Percentiles rank a stretch among this genome's conserved stretches.
These are phyloP conservation scores for Lochmaea capreae DNA, from an alignment of 2,888 invertebrate genomes.

Conservation along the genomic window DNA sequence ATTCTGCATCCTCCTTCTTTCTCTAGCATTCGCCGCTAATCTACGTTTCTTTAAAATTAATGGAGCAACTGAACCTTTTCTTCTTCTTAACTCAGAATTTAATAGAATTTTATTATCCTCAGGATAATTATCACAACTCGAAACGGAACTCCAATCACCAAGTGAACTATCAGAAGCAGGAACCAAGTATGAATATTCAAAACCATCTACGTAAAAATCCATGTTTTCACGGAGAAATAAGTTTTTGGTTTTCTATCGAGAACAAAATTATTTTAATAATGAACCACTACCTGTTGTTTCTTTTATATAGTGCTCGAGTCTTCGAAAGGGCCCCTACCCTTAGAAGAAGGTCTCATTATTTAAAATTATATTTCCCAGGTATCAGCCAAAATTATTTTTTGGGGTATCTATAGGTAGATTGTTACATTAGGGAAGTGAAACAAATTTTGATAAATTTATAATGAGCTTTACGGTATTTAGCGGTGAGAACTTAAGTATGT, in stretches of 20 bases:
- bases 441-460: constrained; percentile 34
- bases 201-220: constrained; percentile 54
- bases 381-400: constrained; percentile 31
- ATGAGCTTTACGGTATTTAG: constrained; percentile 29
- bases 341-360: constrained; percentile 26
- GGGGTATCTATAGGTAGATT: constrained; percentile 23
- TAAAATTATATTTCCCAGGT: constrained; percentile 32
- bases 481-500: constrained; percentile 12
- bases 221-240: constrained; percentile 34
- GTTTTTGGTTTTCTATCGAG: constrained; percentile 19
- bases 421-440: constrained; percentile 28
- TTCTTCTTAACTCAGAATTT: constrained; percentile 52
- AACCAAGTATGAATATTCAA: constrained; percentile 60
- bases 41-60: constrained; percentile 84
- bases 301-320: constrained; percentile 49
- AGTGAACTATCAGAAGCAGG: constrained; percentile 43
- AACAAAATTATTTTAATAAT: constrained; percentile 44
- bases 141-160: constrained; percentile 54
- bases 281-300: constrained; percentile 56
- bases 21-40: constrained; percentile 92
- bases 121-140: constrained; percentile 57
- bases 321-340: constrained; percentile 44
- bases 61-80: constrained; percentile 73
- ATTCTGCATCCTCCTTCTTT: constrained; percentile 92
- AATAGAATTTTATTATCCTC: constrained; percentile 55